Evolutionary conservation across 2,797 vertebrate species (phyloP), one percentile per base, ranked within the genome.

Genomic region (Eulemur coronatus): DNA sequence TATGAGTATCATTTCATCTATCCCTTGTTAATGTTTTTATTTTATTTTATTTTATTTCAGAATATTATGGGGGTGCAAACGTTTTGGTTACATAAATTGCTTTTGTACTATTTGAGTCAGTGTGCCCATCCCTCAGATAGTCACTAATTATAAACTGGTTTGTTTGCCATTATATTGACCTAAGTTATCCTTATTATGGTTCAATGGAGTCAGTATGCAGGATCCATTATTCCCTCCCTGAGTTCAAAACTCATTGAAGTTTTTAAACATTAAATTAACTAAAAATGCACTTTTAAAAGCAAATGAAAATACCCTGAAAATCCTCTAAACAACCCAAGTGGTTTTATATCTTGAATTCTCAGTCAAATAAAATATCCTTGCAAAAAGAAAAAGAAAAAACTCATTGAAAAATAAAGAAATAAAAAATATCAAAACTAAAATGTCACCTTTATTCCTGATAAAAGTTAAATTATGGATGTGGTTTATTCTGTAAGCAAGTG

Each of bases 361-460:
- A 69, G 11, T 70, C 13, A 70, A 89, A 85, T 88, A 93, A 96
- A 96, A 41, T 57, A 76, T 22, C 28, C 78, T 92, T 95, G 85
- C 63, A 52, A 79, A 93, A 85, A 61, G 35, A 90, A 80, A 95
- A 70, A 43, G 41, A 43, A 43, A 67, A 43, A 93, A 89, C 1
- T 13, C 26, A 55, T 24, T 67, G 50, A 59, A 73, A 84, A 35
- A 82, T 17, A 87, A 28, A 63, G 28, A 81, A 65, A 1, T 50
- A 0, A 46, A 89, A 79, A 91, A 46, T 55, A 48, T 73, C 13
- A 78, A 70, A 5, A 41, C 4, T 46, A 15, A 86, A 92, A 73
- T 55, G 3, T 65, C 12, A 46, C 6, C 28, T 89, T 89, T 89
- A 50, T 52, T 65, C 12, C 26, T 86, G 38, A 82, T 52, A 69